Evolutionary conservation across 2,797 vertebrate species (phyloP), one percentile per base, ranked within the genome.

Genomic region (Petrocephalus schoutedeni): DNA sequence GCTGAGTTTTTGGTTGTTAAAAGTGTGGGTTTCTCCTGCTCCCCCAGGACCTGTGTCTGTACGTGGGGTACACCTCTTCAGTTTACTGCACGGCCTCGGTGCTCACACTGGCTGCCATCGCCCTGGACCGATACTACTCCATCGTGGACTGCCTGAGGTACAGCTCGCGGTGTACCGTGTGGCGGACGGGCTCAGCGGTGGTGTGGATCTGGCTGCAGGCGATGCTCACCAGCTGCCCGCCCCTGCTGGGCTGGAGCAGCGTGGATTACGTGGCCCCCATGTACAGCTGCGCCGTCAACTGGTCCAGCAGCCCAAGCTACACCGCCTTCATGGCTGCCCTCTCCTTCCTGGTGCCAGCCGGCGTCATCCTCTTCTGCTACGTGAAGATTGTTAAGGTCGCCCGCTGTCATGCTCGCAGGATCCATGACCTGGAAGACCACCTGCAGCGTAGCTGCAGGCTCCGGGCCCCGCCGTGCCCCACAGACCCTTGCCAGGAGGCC

Each of bases 201-300:
- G 89, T 96, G 77, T 97, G 96, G 96, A 96, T 96, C 92, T 97
- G 96, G 96, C 88, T 96, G 86, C 96, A 96, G 91, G 96, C 96
- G 1, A 91, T 96, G 89, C 91, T 92, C 85, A 95, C 94, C 91
- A 95, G 96, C 87, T 95, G 92, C 87, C 96, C 96, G 5, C 96
- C 96, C 2, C 93, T 97, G 49, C 91, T 97, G 57, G 96, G 96
- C 89, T 97, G 96, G 96, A 92, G 96, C 90, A 93, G 92, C 1
- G 49, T 97, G 61, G 92, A 87, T 67, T 97, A 95, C 3, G 91
- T 95, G 80, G 88, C 12, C 1, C 93, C 95, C n/a, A 94, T 95
- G 93, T 96, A 94, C 92, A 96, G 91, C 92, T 97, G 96, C 71
- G 92, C 93, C 0, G 93, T 96, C 53, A 94, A 94, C 90, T 96